Evolutionary conservation across 2,888 invertebrate species (phyloP), one percentile per base, ranked within the genome.

Genomic region (Scrobipalpa costella): DNA sequence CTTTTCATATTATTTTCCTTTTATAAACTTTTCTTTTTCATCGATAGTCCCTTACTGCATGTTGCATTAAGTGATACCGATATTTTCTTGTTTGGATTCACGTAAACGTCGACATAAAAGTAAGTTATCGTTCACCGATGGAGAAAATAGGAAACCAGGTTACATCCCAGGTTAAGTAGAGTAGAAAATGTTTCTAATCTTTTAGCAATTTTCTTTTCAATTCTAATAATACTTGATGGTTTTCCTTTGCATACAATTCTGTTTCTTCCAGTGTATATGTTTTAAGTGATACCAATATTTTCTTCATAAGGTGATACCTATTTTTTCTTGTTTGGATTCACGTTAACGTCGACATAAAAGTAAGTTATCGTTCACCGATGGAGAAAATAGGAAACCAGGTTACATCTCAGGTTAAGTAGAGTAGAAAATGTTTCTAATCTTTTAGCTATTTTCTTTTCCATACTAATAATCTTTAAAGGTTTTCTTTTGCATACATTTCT

Each of bases 11-110:
- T n/a, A n/a, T n/a, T n/a, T n/a, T n/a, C n/a, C n/a, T n/a, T n/a
- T n/a, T 27, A 27, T 3, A 27, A 44, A 44, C 6, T 44, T 44
- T 44, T 40, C 3, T 40, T 13, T 13, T 13, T 13, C 9, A 11
- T 40, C 44, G 15, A 44, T 6, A n/a, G 27, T 27, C 13, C 19
- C 21, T 19, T 9, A 9, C 50, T 50, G 50, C 21, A 52, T 52
- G 2, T 52, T 52, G 50, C 50, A 13, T 49, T 49, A 49, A 49
- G 21, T 52, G 50, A 52, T 52, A 52, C 50, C 27, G 13, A 52
- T 52, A 49, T 19, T 49, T 49, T 49, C 49, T 19, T 19, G 49
- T 49, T 49, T 17, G 19, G 17, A 49, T 49, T 19, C 49, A 17
- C 49, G 19, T 49, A 21, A 49, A 49, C 49, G 19, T 49, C 49